Conservation (phyloP, 2,797 vertebrate genomes). For the Falco peregrinus region DNA sequence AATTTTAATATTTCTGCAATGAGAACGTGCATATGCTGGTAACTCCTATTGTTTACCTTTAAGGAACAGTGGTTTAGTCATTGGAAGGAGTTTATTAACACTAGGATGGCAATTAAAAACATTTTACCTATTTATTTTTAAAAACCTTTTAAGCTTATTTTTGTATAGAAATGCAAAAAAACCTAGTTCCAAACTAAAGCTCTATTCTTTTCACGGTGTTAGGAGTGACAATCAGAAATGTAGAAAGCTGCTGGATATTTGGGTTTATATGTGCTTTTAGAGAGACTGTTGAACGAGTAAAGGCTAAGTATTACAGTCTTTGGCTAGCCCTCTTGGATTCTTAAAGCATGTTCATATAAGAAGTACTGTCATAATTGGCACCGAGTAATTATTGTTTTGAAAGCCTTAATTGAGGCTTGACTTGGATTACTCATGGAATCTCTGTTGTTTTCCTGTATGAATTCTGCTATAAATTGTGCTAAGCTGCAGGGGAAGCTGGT, state of each 20-base stretch:
- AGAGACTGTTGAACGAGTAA: not conserved
- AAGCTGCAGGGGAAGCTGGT: not conserved
- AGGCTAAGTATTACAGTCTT: constrained; percentile 1
- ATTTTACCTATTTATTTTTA: not conserved
- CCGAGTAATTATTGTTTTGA: constrained; percentile 44
- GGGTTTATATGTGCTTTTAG: not conserved
- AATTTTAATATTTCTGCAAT: not conserved
- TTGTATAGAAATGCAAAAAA: not conserved
- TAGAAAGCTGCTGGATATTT: not conserved
- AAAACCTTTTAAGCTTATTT: not conserved
- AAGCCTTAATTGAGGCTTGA: constrained; percentile 50
- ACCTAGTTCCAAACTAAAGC: not conserved
- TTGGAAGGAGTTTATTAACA: not conserved
- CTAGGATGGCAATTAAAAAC: not conserved
- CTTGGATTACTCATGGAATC: constrained; percentile 8
- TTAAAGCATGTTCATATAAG: not conserved
- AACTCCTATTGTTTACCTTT: not conserved
- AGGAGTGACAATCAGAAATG: not conserved
- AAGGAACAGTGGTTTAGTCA: not conserved
- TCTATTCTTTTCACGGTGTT: not conserved
- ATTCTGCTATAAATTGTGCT: constrained; percentile 8
- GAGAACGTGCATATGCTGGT: not conserved
- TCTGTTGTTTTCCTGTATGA: constrained; percentile 19
- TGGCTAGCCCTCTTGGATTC: not conserved
- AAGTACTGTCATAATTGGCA: constrained; percentile 29